Percentiles rank a stretch among this genome's conserved stretches.
Evolutionary conservation across 2,888 invertebrate species (phyloP).

Genomic region (Mythimna albipuncta): DNA sequence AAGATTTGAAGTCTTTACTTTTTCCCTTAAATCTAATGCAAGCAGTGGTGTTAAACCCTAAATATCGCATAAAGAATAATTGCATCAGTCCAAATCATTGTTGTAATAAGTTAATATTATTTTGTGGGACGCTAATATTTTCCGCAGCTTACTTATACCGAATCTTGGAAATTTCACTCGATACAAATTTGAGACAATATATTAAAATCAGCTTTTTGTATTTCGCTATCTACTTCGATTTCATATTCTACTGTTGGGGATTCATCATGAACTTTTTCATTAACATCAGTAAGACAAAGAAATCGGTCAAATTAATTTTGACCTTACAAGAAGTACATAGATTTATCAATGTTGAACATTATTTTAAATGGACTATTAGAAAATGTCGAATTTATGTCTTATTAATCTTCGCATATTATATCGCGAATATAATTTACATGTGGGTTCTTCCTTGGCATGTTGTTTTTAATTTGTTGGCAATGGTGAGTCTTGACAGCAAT

Average conservation of each 20-base stretch:
- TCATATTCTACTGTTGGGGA: conserved; percentile 20
- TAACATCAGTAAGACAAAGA: conserved; percentile 13
- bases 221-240: conserved; percentile 21
- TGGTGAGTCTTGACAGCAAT: conserved; percentile 29
- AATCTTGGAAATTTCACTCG: conserved; percentile 19
- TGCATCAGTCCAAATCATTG: conserved; percentile 18
- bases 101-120: conserved; percentile 15
- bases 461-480: conserved; percentile 17
- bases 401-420: conserved; percentile 18
- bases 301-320: conserved; percentile 27
- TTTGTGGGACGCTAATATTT: background rate
- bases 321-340: conserved; percentile 32
- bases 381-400: conserved; percentile 21
- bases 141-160: background rate
- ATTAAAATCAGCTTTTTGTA: conserved; percentile 13
- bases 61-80: conserved; percentile 37
- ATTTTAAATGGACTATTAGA: conserved; percentile 7
- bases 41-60: conserved; percentile 25
- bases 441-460: conserved; percentile 11
- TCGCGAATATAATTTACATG: background rate
- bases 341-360: conserved; percentile 13
- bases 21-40: conserved; percentile 37
- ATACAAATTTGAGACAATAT: conserved; percentile 17
- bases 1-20: conserved; percentile 33
- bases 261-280: conserved; percentile 28